A percentile compares a stretch with the other conserved stretches of the same genome.
phyloP scores from a whole-genome alignment of 2,888 invertebrate genomes.

The Aricia artaxerxes region DNA sequence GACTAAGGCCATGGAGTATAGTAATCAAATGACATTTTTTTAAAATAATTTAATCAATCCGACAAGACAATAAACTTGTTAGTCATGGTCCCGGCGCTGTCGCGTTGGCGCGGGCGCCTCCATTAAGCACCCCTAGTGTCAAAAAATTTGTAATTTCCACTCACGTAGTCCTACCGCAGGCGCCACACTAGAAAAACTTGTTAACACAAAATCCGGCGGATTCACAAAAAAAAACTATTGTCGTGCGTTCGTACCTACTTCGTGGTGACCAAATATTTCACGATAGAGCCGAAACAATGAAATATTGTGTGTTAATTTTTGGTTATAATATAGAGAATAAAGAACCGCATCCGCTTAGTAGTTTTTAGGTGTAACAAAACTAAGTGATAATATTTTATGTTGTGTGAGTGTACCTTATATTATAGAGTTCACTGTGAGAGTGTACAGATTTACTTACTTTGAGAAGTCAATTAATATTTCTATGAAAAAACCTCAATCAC shows the following conservation, averaged over 20 bases:
- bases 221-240: constrained; percentile 44
- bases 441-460: too few relatives aligned
- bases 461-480: too few relatives aligned
- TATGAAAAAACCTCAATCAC: too few relatives aligned
- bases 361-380: background rate
- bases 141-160: constrained; percentile 7
- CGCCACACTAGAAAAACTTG: constrained; percentile 50
- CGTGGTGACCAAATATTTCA: constrained; percentile 39
- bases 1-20: too few relatives aligned
- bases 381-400: background rate
- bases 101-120: constrained; percentile 14
- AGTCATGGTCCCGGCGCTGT: background rate
- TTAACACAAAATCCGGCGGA: constrained; percentile 57
- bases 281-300: constrained; percentile 43
- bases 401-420: background rate
- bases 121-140: constrained; percentile 3
- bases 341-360: background rate
- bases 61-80: background rate
- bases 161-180: constrained; percentile 50
- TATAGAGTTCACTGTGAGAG: too few relatives aligned
- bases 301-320: constrained; percentile 31
- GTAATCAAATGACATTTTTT: background rate
- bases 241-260: constrained; percentile 20
- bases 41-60: background rate
- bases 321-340: background rate